phyloP scores from a whole-genome alignment of 2,113 vertebrate species.

The Brachionichthys hirsutus region DNA sequence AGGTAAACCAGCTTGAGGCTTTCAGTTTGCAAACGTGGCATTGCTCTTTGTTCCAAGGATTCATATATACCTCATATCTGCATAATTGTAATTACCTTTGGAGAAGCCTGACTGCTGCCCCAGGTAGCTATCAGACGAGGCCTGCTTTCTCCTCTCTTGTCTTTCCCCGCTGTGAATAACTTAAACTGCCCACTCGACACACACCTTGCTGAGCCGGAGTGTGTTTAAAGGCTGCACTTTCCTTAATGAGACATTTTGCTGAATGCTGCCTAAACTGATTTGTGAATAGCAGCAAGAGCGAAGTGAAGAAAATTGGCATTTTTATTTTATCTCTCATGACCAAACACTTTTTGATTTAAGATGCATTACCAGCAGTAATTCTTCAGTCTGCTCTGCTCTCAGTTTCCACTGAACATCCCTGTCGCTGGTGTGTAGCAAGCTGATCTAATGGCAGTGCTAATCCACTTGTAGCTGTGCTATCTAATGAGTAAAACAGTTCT shows the following conservation, averaged over 20 bases:
- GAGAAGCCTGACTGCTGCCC: slow-evolving; percentile 56
- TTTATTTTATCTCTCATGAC: slow-evolving; percentile 54
- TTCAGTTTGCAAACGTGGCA: slow-evolving; percentile 29
- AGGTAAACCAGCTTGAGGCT: slow-evolving; percentile 31
- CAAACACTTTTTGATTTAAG: slow-evolving; percentile 41
- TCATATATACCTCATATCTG: slow-evolving; percentile 56
- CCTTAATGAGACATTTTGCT: slow-evolving; percentile 62
- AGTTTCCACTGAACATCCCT: slow-evolving; percentile 13
- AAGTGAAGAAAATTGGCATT: slow-evolving; percentile 17
- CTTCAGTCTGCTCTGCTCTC: background rate
- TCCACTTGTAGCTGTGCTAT: background rate
- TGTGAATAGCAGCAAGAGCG: slow-evolving; percentile 8
- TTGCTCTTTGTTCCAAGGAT: slow-evolving; percentile 54
- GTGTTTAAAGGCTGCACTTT: slow-evolving; percentile 42
- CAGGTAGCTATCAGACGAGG: slow-evolving; percentile 61
- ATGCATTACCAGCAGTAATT: slow-evolving; percentile 22
- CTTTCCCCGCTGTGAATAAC: slow-evolving; percentile 56
- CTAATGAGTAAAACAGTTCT: slow-evolving; percentile 26
- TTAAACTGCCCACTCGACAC: slow-evolving; percentile 58
- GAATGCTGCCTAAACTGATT: slow-evolving; percentile 32
- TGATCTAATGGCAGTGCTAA: slow-evolving; percentile 9
- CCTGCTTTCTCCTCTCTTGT: slow-evolving; percentile 36
- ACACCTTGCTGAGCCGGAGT: slow-evolving; percentile 32
- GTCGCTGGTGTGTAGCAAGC: slow-evolving; percentile 16
- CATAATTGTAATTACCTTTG: slow-evolving; percentile 76